Percentiles rank a stretch among this genome's conserved stretches.
phyloP scores from a whole-genome alignment of 2,113 vertebrate species.

The Agelaius phoeniceus region DNA sequence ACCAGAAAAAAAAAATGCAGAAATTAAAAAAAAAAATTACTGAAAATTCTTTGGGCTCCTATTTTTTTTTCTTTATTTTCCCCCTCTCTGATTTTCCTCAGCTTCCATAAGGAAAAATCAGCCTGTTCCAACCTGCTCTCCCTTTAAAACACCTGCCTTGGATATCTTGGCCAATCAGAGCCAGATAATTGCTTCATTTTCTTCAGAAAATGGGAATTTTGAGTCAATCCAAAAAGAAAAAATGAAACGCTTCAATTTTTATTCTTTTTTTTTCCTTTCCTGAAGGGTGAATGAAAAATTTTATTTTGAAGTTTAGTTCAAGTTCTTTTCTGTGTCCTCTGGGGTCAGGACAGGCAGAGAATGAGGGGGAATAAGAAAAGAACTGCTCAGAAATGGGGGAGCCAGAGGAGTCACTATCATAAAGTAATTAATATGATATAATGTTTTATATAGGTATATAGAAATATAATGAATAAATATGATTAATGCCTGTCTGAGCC shows the following conservation, averaged over 20 bases:
- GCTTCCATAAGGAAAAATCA: neutral
- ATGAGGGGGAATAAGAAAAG: neutral
- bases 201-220: neutral
- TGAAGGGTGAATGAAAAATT: neutral
- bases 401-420: too few species aligned
- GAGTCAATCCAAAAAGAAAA: neutral
- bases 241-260: neutral
- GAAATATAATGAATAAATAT: too few species aligned
- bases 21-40: neutral
- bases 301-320: neutral
- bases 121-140: neutral
- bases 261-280: neutral
- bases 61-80: accelerated
- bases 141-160: neutral
- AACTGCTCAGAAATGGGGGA: too few species aligned
- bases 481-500: too few species aligned
- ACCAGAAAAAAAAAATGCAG: neutral
- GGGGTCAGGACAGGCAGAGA: neutral
- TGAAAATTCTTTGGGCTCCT: neutral
- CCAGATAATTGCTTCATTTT: neutral
- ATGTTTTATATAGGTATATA: too few species aligned
- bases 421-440: too few species aligned
- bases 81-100: neutral
- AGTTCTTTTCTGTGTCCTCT: neutral
- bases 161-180: neutral